These are phyloP conservation scores for Polyommatus icarus DNA, from an alignment of 2,888 invertebrate species.

Conservation along the genomic window DNA sequence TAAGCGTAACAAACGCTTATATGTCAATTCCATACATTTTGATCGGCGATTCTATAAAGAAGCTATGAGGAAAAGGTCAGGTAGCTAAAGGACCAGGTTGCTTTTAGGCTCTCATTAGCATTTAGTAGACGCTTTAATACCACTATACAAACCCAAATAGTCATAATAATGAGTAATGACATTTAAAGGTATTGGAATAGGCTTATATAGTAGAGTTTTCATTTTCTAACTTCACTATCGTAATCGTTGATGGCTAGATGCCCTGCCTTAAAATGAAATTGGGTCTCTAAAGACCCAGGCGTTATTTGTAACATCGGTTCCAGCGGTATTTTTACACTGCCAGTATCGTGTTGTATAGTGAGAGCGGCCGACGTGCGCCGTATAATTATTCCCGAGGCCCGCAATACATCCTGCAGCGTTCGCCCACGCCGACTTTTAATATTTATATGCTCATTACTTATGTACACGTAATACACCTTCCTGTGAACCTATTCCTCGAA, in stretches of 20 bases:
- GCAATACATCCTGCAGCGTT: conserved; percentile 12
- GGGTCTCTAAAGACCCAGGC: not conserved
- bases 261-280: not conserved
- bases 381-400: conserved; percentile 18
- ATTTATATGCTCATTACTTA: not conserved
- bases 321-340: not conserved
- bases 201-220: too few species aligned
- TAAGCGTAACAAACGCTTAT: too few species aligned
- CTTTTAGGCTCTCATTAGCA: too few species aligned
- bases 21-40: too few species aligned
- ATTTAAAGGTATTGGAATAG: too few species aligned
- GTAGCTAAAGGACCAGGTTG: too few species aligned
- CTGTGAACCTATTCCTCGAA: not conserved
- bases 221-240: not conserved
- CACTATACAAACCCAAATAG: not conserved
- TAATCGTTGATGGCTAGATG: not conserved
- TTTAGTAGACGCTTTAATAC: not conserved
- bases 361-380: conserved; percentile 4
- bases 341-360: not conserved
- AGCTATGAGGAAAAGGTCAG: too few species aligned
- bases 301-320: not conserved
- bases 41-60: too few species aligned
- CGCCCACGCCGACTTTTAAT: not conserved
- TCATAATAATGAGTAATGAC: too few species aligned
- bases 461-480: not conserved